Evolutionary conservation across 2,797 vertebrate genomes (phyloP), one percentile per base, ranked within the genome.

Genomic region (Coreius guichenoti): DNA sequence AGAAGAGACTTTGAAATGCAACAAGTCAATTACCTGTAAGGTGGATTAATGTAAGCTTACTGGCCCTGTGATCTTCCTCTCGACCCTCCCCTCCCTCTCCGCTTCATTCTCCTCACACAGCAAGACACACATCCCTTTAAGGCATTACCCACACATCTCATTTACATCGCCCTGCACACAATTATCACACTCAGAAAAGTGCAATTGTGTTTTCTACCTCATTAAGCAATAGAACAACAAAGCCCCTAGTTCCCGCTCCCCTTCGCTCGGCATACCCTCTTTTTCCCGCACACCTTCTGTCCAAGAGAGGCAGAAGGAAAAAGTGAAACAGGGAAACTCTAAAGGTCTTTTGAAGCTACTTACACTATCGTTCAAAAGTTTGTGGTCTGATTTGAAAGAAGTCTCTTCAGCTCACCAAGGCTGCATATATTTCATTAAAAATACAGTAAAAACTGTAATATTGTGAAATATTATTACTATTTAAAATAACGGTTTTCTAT

Each of bases 181-280:
- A 92, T 93, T 93, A 96, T 95, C 95, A 94, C 95, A 95, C 95
- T 92, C 91, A 88, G 92, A 92, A 92, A 93, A 92, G 93, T 92
- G 92, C 95, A 95, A 95, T 95, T 95, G 96, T 95, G 92, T 96
- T 96, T 96, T 96, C 94, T 95, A 94, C 94, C 94, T 95, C 95
- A 95, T 96, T 96, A 96, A 94, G 92, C 94, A 91, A 91, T 84
- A 82, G 93, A 89, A 93, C 91, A 91, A 92, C 92, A 91, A 93
- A 94, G 82, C 43, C 74, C 78, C 23, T 61, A 39, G 89, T 85
- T 86, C 51, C 78, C 47, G 74, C 47, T 82, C 51, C 21, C 31
- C 36, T 86, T 88, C 86, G 87, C 86, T 31, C 61, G 89, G 83
- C 89, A 92, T 92, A 8, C 4, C 70, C 56, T 43, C 61, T 29